Base-by-base conservation (phyloP, 1,140 invertebrate genomes). In the Temnothorax curvispinosus region DNA sequence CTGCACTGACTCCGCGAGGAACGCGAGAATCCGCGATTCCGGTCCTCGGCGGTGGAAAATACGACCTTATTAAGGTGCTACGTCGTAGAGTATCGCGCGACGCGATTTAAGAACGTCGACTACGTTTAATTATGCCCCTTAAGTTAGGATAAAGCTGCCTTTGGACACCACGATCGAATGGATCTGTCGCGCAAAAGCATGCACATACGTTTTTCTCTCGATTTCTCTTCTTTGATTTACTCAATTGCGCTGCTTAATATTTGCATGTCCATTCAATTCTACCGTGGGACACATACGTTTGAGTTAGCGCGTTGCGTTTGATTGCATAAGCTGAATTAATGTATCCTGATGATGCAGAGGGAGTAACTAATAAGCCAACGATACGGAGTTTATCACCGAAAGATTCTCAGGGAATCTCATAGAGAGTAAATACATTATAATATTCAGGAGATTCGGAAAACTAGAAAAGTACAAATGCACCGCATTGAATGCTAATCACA, bases 91-190 rank as follows among this genome's bases (percentile, higher is more conserved):
- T 82, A 75, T 81, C 87, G 60, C 58, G 69, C 47, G 44, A 52
- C 65, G 65, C 62, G 50, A 47, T 76, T 87, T 76, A 87, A 76
- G 54, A 6, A 65, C 47, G 35, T 67, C 35, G 18, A 41, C 41
- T 41, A 60, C 32, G 85, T 87, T 88, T 88, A 71, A 88, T 88
- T 88, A 81, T 81, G 47, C 62, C 41, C 13, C 52, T 64, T 69
- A 64, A 86, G 41, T 77, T 78, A 65, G 56, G 47, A 77, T 77
- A 77, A 85, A 58, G 32, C 50, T 47, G 72, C 32, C 47, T 54
- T 78, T 54, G 67, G 27, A 54, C 41, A 32, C 44, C 67, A 41
- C 82, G n/a, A 78, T 65, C 74, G 74, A 35, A 84, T n/a, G 13
- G 65, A 47, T 84, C 41, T 58, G 9, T 15, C 52, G 32, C 13